Conservation (phyloP, 2,888 invertebrate genomes). For the Nemotelus pantherinus region DNA sequence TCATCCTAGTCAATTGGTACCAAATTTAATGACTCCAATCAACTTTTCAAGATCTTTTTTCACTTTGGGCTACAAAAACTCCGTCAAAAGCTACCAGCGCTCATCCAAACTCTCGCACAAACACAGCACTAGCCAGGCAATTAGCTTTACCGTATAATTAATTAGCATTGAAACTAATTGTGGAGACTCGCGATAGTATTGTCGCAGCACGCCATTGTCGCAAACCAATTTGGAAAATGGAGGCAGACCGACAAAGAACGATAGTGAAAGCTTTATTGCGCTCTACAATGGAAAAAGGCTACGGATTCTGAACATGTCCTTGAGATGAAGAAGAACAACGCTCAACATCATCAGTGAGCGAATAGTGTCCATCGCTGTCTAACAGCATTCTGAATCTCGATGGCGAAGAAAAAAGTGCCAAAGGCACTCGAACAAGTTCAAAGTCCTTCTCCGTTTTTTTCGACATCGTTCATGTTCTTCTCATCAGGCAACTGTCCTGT, state of each 20-base stretch:
- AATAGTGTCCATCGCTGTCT: not conserved
- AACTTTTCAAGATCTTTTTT: too few species aligned
- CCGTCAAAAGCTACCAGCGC: not conserved
- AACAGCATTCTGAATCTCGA: not conserved
- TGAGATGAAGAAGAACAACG: too few species aligned
- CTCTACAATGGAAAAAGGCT: too few species aligned
- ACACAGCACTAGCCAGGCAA: constrained; percentile 7
- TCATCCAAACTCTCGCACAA: not conserved
- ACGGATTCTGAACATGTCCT: too few species aligned
- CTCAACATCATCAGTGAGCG: not conserved
- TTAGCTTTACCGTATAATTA: constrained; percentile 29
- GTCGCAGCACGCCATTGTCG: constrained; percentile 18
- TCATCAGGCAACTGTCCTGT: too few species aligned
- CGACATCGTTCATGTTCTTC: too few species aligned
- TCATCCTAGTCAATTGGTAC: too few species aligned
- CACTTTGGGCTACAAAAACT: not conserved
- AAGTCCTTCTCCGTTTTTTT: too few species aligned
- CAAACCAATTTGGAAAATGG: constrained; percentile 9
- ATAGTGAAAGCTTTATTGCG: too few species aligned
- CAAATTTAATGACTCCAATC: too few species aligned
- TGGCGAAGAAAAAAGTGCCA: not conserved
- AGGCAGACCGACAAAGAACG: not conserved
- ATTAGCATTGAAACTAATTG: constrained; percentile 36
- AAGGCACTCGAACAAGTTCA: too few species aligned
- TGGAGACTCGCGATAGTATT: constrained; percentile 25